These are phyloP conservation scores for Sepioteuthis lessoniana DNA, from an alignment of 2,888 invertebrate genomes.

Conservation along the genomic window DNA sequence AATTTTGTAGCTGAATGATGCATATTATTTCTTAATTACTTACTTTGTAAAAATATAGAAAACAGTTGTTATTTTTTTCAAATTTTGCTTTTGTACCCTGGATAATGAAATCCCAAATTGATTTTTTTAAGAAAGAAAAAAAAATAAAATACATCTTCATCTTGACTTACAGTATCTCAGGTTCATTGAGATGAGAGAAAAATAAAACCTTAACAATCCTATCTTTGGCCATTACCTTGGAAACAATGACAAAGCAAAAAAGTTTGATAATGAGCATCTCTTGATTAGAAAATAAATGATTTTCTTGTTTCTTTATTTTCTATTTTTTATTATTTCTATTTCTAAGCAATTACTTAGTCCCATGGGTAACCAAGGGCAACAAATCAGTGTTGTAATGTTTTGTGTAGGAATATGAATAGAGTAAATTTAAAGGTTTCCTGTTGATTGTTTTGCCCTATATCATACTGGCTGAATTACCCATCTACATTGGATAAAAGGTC, in stretches of 20 bases:
- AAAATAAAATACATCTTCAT: neutral
- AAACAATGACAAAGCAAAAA: neutral
- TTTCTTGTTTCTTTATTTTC: neutral
- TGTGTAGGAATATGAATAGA: neutral
- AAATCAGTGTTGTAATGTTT: neutral
- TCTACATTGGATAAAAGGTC: no score
- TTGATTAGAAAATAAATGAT: neutral
- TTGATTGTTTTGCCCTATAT: no score
- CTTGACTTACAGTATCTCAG: neutral
- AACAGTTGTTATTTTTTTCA: no score
- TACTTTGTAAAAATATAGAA: no score
- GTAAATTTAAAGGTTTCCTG: neutral
- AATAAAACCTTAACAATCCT: neutral
- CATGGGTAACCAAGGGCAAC: neutral
- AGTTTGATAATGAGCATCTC: neutral
- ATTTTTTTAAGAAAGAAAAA: neutral
- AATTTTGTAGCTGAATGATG: no score
- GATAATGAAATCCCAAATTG: neutral
- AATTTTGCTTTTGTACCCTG: no score
- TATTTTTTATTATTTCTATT: neutral
- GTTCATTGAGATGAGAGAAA: neutral
- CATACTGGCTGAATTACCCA: no score
- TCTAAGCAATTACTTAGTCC: neutral
- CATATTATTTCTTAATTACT: no score
- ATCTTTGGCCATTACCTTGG: neutral